A percentile compares a stretch with the other conserved stretches of the same genome.
phyloP scores from a whole-genome alignment of 2,888 invertebrate genomes.

The Drosophila vallismaia region DNA sequence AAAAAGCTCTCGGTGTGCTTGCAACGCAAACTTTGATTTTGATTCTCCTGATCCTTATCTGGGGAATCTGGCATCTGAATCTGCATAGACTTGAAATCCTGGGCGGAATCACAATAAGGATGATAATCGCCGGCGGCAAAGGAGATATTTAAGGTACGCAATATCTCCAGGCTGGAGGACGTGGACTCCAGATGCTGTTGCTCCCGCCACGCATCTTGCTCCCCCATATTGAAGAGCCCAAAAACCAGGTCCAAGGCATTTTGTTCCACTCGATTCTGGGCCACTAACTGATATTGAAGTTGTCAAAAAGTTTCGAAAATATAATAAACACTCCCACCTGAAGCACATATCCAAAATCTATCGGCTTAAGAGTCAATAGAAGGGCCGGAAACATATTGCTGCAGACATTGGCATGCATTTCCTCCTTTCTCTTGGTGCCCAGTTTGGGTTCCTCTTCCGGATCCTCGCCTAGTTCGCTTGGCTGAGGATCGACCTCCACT shows the following conservation, averaged over 20 bases:
- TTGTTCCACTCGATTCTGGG: slow-evolving; percentile 78
- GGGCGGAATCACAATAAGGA: slow-evolving; percentile 64
- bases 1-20: slow-evolving; percentile 75
- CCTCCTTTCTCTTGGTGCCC: slow-evolving; percentile 57
- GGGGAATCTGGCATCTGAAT: slow-evolving; percentile 19
- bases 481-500: slow-evolving; percentile 13
- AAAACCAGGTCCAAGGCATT: slow-evolving; percentile 79
- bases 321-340: slow-evolving; percentile 85
- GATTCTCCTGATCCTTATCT: slow-evolving; percentile 22
- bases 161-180: slow-evolving; percentile 82
- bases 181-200: slow-evolving; percentile 77
- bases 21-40: slow-evolving; percentile 64
- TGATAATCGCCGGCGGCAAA: slow-evolving; percentile 77
- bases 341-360: slow-evolving; percentile 90
- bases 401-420: slow-evolving; percentile 85
- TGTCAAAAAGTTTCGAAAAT: too few species aligned
- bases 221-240: slow-evolving; percentile 81
- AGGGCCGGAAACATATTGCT: slow-evolving; percentile 91
- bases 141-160: slow-evolving; percentile 80
- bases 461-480: slow-evolving; percentile 22
- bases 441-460: slow-evolving; percentile 50
- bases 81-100: slow-evolving; percentile 60
- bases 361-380: slow-evolving; percentile 88
- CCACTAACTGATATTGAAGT: slow-evolving; percentile 61
- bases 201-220: slow-evolving; percentile 75